Base-by-base conservation (phyloP, 2,113 vertebrate species). In the Oncorhynchus keta region DNA sequence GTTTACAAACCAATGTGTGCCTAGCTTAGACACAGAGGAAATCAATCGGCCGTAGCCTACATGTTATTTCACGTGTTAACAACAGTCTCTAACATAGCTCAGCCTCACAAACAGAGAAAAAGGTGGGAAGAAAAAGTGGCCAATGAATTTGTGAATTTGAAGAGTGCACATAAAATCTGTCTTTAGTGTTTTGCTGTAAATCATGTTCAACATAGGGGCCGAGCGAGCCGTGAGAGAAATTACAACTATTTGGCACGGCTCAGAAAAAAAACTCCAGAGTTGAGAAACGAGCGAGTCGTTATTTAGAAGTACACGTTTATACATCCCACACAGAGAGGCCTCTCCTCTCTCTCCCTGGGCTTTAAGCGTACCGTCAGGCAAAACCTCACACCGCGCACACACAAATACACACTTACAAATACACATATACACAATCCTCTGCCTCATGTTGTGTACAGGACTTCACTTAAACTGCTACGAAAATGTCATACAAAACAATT, bases 301-400 rank as follows among this genome's bases (percentile, higher is more conserved):
- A 69, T 64, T 72, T 77, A 45, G 55, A 51, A 55, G 35, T 76
- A 51, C 61, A 32, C 49, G 70, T 77, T 65, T 77, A 66, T 72
- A 65, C 16, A 67, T 75, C 73, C 35, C 66, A 26, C 26, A 49
- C 55, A 59, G 35, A 55, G 35, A 2, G 11, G 1, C 9, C 20
- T 24, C 64, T 26, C 48, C 24, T 30, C 28, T 28, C n/a, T 67
- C 26, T 30, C 26, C 30, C 13, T 67, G 24, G 1, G 14, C 30
- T 62, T 61, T 5, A 30, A 55, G 51, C 14, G 9, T 45, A 45
- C 39, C 2, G 51, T 55, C 16, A 14, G 14, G 14, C 3, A 18
- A 55, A 55, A 55, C 51, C 51, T 57, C 55, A 4, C 39, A 45
- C 39, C 39, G 9, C 2, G 39, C 39, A 45, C 8, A 45, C 39